Percentiles rank a stretch among this genome's conserved stretches.
Conservation (phyloP, 2,888 invertebrate species). For the Boloria euphrosyne region DNA sequence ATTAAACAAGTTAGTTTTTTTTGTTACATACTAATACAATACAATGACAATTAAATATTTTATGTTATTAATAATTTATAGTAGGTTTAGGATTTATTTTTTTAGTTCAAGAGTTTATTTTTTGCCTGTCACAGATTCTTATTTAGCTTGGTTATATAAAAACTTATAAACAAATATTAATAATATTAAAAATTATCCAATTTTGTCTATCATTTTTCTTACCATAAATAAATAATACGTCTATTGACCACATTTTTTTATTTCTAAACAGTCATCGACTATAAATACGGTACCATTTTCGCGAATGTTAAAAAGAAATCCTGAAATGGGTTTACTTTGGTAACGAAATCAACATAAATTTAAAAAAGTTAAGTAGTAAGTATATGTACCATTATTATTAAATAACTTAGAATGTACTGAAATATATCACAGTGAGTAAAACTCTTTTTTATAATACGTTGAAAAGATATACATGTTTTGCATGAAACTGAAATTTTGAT, state of each 20-base stretch:
- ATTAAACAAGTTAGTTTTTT: not conserved
- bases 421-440: not conserved
- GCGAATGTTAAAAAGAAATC: conserved; percentile 76
- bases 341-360: conserved; percentile 79
- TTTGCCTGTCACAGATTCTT: not conserved
- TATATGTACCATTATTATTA: conserved; percentile 8
- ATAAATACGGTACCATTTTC: conserved; percentile 60
- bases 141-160: not conserved
- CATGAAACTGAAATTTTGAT: no score
- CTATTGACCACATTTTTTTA: not conserved
- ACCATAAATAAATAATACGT: not conserved
- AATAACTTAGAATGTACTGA: not conserved
- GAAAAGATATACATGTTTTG: no score
- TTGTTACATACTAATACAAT: not conserved
- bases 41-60: not conserved
- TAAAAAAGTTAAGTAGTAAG: conserved; percentile 57
- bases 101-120: not conserved
- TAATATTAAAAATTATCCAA: not conserved
- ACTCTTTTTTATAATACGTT: no score
- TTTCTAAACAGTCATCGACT: conserved; percentile 43
- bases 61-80: not conserved
- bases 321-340: conserved; percentile 76
- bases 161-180: no score
- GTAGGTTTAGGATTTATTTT: not conserved
- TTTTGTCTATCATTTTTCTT: no score